Evolutionary conservation across 1,140 invertebrate species (phyloP), one percentile per base, ranked within the genome.

Genomic region (Ectropis grisescens): DNA sequence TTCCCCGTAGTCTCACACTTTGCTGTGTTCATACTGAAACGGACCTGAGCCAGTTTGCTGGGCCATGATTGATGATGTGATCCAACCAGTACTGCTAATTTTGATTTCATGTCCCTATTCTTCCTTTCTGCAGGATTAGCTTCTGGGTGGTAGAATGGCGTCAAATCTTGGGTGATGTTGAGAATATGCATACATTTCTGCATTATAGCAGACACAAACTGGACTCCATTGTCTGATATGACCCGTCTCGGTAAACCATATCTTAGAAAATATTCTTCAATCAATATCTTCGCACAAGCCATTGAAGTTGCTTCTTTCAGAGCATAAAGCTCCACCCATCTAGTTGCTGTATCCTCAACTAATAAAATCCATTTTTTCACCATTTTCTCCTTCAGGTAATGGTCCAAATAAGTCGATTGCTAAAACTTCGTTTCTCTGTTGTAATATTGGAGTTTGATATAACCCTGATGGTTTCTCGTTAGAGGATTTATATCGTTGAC

Each of bases 391-490:
- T 12, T 37, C 25, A 10, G 41, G 34, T n/a, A 43, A 32, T 10
- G 34, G 41, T 10, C 41, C 30, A 26, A 49, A 48, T 7, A 44
- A 31, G 30, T 70, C 58, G 1, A 66, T 40, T 2, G 47, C 38
- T n/a, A 67, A 2, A 0, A 39, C 36, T 41, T 74, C 60, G 14
- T 56, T 39, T 2, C 29, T 40, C 56, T 57, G 41, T 1, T 16
- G 8, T 1, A 16, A 16, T 1, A 43, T 37, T 1, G 43, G 41
- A 13, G 44, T 50, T 28, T 54, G 48, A 1, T 58, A 6, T n/a
- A 62, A 27, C 4, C 61, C 58, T 5, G 50, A 19, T 13, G 58
- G 61, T 26, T 26, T 26, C 24, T 26, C 4, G 10, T 26, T 26
- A 3, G 24, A 2, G 6, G 24, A n/a, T 10, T 26, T 26, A 10